Conservation (phyloP, 2,888 invertebrate species). For the Chrysina gloriosa region DNA sequence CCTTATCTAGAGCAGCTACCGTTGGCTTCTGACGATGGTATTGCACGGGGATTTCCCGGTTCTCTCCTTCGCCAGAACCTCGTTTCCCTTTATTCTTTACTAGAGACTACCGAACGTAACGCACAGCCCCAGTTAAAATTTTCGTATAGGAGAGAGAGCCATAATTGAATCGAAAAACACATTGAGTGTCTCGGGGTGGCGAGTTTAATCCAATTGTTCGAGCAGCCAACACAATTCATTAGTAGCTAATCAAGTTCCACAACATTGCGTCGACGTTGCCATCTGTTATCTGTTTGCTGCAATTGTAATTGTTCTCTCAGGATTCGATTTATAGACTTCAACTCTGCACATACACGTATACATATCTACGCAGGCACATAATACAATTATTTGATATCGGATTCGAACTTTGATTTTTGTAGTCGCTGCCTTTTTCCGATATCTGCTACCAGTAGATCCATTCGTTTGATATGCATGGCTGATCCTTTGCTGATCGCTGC, state of each 20-base stretch:
- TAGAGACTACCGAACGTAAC: constrained; percentile 7
- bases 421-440: constrained; percentile 26
- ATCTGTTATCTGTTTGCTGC: constrained; percentile 59
- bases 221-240: constrained; percentile 61
- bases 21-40: constrained; percentile 26
- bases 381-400: constrained; percentile 38
- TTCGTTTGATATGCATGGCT: constrained; percentile 39
- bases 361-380: constrained; percentile 24
- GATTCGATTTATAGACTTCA: constrained; percentile 57
- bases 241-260: constrained; percentile 63
- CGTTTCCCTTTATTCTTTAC: constrained; percentile 29
- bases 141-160: constrained; percentile 48
- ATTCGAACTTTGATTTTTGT: constrained; percentile 42
- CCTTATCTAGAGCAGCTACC: constrained; percentile 53
- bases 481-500: constrained; percentile 35
- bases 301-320: constrained; percentile 55
- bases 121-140: constrained; percentile 55
- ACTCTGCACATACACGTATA: background rate
- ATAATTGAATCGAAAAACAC: constrained; percentile 61
- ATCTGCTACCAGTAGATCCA: constrained; percentile 42
- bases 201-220: constrained; percentile 61
- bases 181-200: constrained; percentile 55
- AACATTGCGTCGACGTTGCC: constrained; percentile 58
- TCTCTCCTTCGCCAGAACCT: constrained; percentile 10
- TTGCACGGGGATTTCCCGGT: constrained; percentile 33